Evolutionary conservation across 2,888 invertebrate genomes (phyloP), one percentile per base, ranked within the genome.

Genomic region (Rhorus exstirpatorius): DNA sequence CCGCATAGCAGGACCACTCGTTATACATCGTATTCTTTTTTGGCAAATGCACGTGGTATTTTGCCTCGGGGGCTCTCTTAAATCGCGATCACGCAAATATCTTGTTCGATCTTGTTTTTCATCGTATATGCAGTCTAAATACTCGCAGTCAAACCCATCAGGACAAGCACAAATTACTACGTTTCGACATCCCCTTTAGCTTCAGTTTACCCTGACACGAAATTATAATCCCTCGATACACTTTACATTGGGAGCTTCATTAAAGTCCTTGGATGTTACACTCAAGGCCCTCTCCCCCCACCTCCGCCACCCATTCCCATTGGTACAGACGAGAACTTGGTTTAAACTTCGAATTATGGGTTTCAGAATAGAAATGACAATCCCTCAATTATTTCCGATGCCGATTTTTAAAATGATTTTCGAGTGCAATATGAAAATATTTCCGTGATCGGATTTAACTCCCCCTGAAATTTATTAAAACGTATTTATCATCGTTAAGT

Each of bases 101-200:
- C 85, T 84, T n/a, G n/a, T n/a, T n/a, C n/a, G 83, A 74, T 83
- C 83, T 78, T 83, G 67, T 81, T 83, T 79, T 81, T 63, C 53
- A 53, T 65, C 63, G 74, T 53, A 35, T 17, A 12, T 61, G 24
- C 14, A 67, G 81, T 78, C 81, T 67, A 1, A 51, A 49, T 74
- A 51, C 38, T 61, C 49, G 38, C 72, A 61, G 19, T 51, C 44
- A 35, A 74, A 38, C 31, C 38, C 63, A 51, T 31, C 53, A 19
- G 44, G 53, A 65, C 10, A 19, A 14, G 35, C 46, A 55, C 55
- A 51, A 65, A 51, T 65, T 51, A 21, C 24, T 24, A 44, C 44
- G 19, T 55, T 55, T 75, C 38, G 53, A 72, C 21, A 38, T 53
- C 38, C 53, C 68, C 68, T 41, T 26, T n/a, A n/a, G n/a, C n/a